Conservation (phyloP, 2,113 vertebrate species). For the Monarcha castaneiventris region DNA sequence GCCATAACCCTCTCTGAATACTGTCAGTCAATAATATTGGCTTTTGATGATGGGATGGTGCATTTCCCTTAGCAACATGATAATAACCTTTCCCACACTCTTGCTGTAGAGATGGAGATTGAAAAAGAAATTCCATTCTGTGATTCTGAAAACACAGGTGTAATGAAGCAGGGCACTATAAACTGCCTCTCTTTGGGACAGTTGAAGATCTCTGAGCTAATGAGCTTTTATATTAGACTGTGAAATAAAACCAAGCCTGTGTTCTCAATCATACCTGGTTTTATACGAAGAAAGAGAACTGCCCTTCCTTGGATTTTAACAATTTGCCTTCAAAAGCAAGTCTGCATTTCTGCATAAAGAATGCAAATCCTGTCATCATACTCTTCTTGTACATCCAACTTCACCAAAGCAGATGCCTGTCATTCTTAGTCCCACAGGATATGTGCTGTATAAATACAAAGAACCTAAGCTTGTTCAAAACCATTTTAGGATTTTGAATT, state of each 20-base stretch:
- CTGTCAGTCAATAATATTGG: slow-evolving; percentile 44
- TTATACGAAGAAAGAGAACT: neutral
- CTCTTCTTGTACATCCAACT: neutral
- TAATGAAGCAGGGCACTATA: neutral
- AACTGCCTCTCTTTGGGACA: neutral
- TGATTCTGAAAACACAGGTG: neutral
- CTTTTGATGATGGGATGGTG: slow-evolving; percentile 42
- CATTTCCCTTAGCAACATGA: slow-evolving; percentile 38
- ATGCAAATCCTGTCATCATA: neutral
- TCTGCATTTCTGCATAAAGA: neutral
- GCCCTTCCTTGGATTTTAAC: neutral
- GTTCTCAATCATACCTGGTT: neutral
- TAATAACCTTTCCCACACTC: slow-evolving; percentile 41
- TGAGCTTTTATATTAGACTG: slow-evolving; percentile 12
- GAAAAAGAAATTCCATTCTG: slow-evolving; percentile 10
- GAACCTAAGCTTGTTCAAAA: neutral
- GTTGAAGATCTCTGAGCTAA: neutral
- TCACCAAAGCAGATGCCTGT: neutral
- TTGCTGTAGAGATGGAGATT: neutral
- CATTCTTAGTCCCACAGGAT: neutral
- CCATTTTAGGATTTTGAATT: neutral
- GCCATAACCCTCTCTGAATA: slow-evolving; percentile 16
- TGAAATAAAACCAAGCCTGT: neutral
- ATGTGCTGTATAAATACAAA: neutral
- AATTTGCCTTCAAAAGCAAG: neutral